A percentile compares a stretch with the other conserved stretches of the same genome.
phyloP scores from a whole-genome alignment of 1,140 invertebrate genomes.

The Platyscapa corneri region DNA sequence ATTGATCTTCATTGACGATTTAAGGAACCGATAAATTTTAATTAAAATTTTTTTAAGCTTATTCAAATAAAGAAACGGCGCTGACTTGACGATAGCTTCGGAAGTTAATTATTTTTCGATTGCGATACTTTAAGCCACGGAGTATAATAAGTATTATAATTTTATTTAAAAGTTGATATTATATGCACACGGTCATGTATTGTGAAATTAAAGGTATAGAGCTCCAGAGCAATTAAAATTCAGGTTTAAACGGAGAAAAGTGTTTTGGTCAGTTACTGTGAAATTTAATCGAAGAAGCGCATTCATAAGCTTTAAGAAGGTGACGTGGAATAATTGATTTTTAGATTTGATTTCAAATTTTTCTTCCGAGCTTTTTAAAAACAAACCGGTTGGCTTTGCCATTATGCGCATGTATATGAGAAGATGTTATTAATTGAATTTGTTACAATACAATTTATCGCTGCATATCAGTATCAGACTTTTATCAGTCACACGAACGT shows the following conservation, averaged over 20 bases:
- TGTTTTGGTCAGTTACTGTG: neutral
- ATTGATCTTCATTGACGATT: slow-evolving; percentile 28
- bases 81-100: neutral
- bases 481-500: neutral
- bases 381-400: neutral
- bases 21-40: neutral
- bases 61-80: neutral
- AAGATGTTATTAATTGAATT: neutral
- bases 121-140: too few species aligned
- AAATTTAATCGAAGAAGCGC: neutral
- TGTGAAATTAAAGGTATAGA: too few species aligned
- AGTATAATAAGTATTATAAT: too few species aligned
- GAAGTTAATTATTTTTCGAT: neutral
- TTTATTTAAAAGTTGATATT: too few species aligned
- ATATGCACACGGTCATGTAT: too few species aligned
- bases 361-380: neutral
- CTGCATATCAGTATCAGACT: neutral
- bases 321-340: neutral
- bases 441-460: neutral
- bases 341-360: neutral
- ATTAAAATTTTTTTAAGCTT: neutral
- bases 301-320: neutral
- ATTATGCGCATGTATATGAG: neutral
- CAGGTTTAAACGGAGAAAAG: neutral
- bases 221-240: too few species aligned